phyloP scores from a whole-genome alignment of 2,888 invertebrate species.

The Oligia fasciuncula region DNA sequence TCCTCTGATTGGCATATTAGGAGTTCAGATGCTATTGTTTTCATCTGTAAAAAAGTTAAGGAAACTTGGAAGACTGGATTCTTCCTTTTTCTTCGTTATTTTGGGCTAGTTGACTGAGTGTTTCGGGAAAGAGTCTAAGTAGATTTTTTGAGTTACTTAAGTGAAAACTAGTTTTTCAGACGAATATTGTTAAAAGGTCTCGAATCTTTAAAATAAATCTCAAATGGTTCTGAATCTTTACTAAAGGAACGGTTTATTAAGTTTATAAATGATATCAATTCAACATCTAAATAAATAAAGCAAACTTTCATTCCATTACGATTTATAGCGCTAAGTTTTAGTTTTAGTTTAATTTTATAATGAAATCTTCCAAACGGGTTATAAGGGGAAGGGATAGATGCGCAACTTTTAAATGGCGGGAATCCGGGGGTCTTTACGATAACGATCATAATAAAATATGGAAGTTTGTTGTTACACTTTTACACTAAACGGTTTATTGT shows the following conservation, averaged over 20 bases:
- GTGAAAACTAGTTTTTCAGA: not conserved
- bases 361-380: slow-evolving; percentile 83
- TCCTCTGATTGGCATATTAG: slow-evolving; percentile 53
- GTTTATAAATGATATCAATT: slow-evolving; percentile 4
- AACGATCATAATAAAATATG: slow-evolving; percentile 90
- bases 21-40: slow-evolving; percentile 34
- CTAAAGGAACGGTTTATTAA: not conserved
- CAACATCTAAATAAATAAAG: slow-evolving; percentile 32
- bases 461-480: slow-evolving; percentile 87
- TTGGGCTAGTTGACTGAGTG: not conserved
- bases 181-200: not conserved
- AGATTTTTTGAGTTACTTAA: not conserved
- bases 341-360: slow-evolving; percentile 87
- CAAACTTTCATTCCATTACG: slow-evolving; percentile 60
- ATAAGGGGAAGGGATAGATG: slow-evolving; percentile 65
- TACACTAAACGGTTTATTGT: slow-evolving; percentile 89
- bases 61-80: not conserved
- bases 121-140: not conserved
- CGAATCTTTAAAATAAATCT: not conserved
- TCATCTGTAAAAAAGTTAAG: slow-evolving; percentile 22
- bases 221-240: not conserved
- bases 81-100: not conserved
- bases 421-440: slow-evolving; percentile 85
- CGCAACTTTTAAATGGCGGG: slow-evolving; percentile 84
- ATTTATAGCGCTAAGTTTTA: slow-evolving; percentile 71